Base-by-base conservation (phyloP, 2,797 vertebrate genomes). In the Varecia variegata region DNA sequence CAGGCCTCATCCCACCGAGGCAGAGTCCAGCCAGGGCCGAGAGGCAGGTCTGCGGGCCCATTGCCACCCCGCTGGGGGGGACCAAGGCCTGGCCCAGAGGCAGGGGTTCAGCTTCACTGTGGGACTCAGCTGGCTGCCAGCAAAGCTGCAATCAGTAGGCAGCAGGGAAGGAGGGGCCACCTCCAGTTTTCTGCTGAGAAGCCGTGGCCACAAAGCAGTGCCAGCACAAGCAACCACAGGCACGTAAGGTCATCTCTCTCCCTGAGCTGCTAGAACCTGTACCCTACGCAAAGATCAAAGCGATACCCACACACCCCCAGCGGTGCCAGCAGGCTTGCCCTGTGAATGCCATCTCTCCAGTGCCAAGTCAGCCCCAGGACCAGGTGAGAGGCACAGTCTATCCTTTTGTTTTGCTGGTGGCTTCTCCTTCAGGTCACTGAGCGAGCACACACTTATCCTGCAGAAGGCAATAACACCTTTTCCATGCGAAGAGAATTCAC, bases 391-490 rank as follows among this genome's bases (percentile, higher is more conserved):
- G n/a, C 13, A 15, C 45, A 10, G 15, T 40, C 54, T 84, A 30
- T 32, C 47, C 47, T 35, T 65, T 68, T 58, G 47, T 30, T 5
- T 82, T 54, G 18, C 83, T 67, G 15, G 40, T 83, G 45, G 68
- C 27, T 88, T 86, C 77, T 92, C 90, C 90, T 70, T 87, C 52
- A 77, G 83, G 92, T 96, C 71, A 81, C 43, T 60, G 65, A 83
- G 45, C 67, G 35, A 80, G 50, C 58, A 23, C 90, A 90, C 35
- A 56, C 52, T 60, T 76, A 70, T 30, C 58, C 96, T 62, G 35
- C 27, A 76, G 58, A 60, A 87, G 74, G 62, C 52, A 85, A 83
- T 40, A 77, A 83, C 95, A 47, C 43, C 38, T 70, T 95, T 45
- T 87, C 47, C 76, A 47, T 71, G 79, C 10, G 7, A 80, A 94